These are phyloP conservation scores for Plotosus lineatus DNA, from an alignment of 2,113 vertebrate genomes.

Conservation along the genomic window DNA sequence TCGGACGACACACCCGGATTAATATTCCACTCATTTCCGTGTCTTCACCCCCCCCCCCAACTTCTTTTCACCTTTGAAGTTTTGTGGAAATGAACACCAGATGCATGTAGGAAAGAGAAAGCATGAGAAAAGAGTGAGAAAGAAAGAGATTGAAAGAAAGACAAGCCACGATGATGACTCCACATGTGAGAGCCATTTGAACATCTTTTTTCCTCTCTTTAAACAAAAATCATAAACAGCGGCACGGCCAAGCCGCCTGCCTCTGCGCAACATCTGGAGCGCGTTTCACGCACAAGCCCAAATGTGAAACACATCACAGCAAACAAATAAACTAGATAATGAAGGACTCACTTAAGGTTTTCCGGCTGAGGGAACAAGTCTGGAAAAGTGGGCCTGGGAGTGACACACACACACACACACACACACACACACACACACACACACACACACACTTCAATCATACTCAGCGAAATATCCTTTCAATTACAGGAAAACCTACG, in stretches of 20 bases:
- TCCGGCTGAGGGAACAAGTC: conserved; percentile 13
- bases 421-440: not conserved
- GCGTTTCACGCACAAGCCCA: not conserved
- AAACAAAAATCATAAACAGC: conserved; percentile 25
- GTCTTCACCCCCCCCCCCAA: conserved; percentile 24
- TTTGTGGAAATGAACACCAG: conserved; percentile 54
- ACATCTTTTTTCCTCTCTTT: not conserved
- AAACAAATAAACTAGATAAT: conserved; percentile 43
- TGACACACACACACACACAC: not conserved
- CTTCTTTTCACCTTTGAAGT: conserved; percentile 53
- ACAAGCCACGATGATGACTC: not conserved
- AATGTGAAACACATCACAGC: conserved; percentile 37
- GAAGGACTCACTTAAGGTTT: conserved; percentile 34
- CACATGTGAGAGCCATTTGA: conserved; percentile 44
- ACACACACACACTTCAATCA: conserved; percentile 6
- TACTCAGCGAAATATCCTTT: not conserved
- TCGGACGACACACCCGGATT: conserved; percentile 48
- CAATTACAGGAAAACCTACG: not conserved
- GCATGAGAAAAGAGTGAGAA: conserved; percentile 12
- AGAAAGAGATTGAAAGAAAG: conserved; percentile 3
- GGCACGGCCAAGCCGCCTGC: conserved; percentile 11
- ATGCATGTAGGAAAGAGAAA: conserved; percentile 40
- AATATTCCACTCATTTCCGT: conserved; percentile 50
- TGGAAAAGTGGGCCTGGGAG: conserved; percentile 4
- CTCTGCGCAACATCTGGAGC: conserved; percentile 30